phyloP scores from a whole-genome alignment of 2,113 vertebrate species.

The Cheirogaleus medius region DNA sequence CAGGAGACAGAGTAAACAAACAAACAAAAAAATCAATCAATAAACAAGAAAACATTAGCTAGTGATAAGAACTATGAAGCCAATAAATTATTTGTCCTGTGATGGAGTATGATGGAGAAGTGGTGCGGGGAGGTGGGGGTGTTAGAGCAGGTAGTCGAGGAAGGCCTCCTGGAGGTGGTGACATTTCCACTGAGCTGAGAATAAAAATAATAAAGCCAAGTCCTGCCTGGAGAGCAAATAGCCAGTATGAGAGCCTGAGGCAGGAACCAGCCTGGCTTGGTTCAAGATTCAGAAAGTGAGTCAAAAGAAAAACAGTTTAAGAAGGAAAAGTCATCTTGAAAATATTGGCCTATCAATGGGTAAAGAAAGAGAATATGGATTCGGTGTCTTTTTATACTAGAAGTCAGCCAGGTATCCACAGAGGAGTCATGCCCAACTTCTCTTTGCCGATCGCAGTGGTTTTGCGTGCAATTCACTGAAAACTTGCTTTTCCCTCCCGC shows the following conservation, averaged over 20 bases:
- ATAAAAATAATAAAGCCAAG: background rate
- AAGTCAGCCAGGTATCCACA: background rate
- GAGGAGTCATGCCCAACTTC: background rate
- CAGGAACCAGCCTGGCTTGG: background rate
- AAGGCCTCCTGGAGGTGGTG: background rate
- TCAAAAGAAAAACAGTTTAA: background rate
- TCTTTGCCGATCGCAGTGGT: background rate
- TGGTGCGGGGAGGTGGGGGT: rapidly evolving
- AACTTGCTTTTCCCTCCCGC: rapidly evolving
- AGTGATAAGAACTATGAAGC: background rate
- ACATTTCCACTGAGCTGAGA: background rate
- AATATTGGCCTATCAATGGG: rapidly evolving
- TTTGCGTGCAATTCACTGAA: background rate
- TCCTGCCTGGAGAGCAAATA: background rate
- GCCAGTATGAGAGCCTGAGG: no score
- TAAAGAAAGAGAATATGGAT: background rate
- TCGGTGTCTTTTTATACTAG: background rate
- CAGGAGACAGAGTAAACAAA: background rate
- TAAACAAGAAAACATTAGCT: background rate
- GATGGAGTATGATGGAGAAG: rapidly evolving
- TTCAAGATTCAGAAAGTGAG: background rate
- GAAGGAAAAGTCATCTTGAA: background rate
- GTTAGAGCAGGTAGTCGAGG: background rate
- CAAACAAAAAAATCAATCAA: background rate
- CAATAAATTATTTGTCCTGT: background rate